Base-by-base conservation (phyloP, 2,113 vertebrate species). In the Psettodes erumei region DNA sequence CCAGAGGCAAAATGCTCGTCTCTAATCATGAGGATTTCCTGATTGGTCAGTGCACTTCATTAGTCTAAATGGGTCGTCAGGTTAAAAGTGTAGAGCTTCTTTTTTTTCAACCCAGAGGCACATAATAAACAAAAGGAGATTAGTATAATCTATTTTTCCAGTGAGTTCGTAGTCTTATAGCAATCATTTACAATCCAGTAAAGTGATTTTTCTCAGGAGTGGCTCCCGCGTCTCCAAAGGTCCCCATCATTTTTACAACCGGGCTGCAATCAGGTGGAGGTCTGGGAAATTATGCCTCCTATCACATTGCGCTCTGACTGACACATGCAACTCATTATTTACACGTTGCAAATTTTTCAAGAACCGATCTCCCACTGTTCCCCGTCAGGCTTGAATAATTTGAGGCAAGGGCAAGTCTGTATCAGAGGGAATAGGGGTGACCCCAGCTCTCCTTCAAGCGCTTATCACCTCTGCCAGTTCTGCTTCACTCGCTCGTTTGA, bases 351-450 rank as follows among this genome's bases (percentile, higher is more conserved):
- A 50, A 60, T 77, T 90, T 77, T 79, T 74, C 68, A 55, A 76
- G 73, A 75, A 79, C 64, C 6, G 62, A 79, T 85, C 75, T 77
- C 85, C 83, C 58, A 80, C 86, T 47, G 85, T 88, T 89, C 65
- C 58, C 82, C 37, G 28, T 82, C 85, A 80, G 71, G 71, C 85
- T 79, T 63, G 78, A 88, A 85, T 91, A 81, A 90, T 87, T 85
- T 82, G 73, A 81, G 71, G 86, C 73, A 73, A 87, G 79, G 85
- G 86, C 82, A 83, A 66, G 63, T 42, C 74, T 62, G 67, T 87
- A 91, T 91, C 86, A 89, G 83, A 90, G 73, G 82, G 83, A 86
- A 80, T 74, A 82, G 84, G n/a, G 85, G 84, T 87, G 91, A 92
- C 91, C 90, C 82, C 38, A 38, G 43, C 77, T 84, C 82, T 86